Evolutionary conservation across 2,797 vertebrate genomes (phyloP), one percentile per base, ranked within the genome.

Genomic region (Scyliorhinus canicula): DNA sequence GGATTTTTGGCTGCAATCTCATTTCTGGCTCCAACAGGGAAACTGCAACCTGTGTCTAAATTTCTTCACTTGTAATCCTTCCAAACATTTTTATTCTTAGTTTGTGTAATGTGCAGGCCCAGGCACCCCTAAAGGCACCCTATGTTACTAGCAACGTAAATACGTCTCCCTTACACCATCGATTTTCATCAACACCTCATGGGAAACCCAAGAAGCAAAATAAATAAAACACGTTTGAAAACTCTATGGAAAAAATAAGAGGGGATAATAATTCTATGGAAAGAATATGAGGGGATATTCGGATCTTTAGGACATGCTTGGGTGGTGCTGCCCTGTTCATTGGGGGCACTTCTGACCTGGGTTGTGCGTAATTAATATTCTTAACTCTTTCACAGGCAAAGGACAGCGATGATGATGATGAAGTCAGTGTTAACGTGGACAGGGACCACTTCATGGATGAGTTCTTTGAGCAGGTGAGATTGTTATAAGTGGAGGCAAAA

Each of bases 391-490:
- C 96, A 52, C 96, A 99, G 99, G 98, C 98, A 2, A 99, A 99
- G 97, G 98, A 99, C 97, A 98, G 97, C 0, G 98, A 98, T 0
- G 98, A 99, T 1, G 98, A 99, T 12, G 98, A 99, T 82, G 98
- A 99, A 95, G 98, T 99, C 63, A 97, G 98, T 0, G 98, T 99
- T 95, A 98, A 98, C 0, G 97, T 99, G 98, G 98, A 99, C 95
- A 98, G 98, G 96, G 98, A 98, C 90, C 97, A 97, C 96, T 99
- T 99, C 95, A 99, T 99, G 98, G 99, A 99, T 0, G 98, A 99
- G 96, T 99, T 99, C 98, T 99, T 99, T 57, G 98, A 99, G 95
- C 98, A 99, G 98, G 99, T 99, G 97, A 96, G 97, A 95, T 86
- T 3, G 95, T 24, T 84, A n/a, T n/a, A 8, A 57, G 12, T 21